Base-by-base conservation (phyloP, 2,797 vertebrate genomes). In the Cichlasoma orientale region DNA sequence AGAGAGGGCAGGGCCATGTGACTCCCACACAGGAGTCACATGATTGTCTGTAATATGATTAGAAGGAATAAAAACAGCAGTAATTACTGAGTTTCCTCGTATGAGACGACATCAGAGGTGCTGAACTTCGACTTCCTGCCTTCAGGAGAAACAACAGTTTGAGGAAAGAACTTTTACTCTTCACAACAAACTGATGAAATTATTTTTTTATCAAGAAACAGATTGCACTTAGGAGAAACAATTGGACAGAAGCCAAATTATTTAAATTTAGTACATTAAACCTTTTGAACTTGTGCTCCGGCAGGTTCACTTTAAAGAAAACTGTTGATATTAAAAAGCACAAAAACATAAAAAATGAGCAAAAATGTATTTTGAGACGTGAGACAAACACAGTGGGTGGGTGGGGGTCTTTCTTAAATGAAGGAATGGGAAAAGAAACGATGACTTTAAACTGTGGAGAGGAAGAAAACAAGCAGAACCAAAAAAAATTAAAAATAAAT, bases 21-120 rank as follows among this genome's bases (percentile, higher is more conserved):
- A 75, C 81, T 9, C 81, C 86, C 82, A 88, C 81, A 4, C 80
- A 78, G 58, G 71, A 74, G 75, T 84, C 78, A 80, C 23, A 52
- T 55, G 59, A 54, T 8, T 12, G 13, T 19, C 36, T 33, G 31
- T 77, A 70, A 73, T 31, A 21, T 41, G 50, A 72, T 75, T 44
- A 8, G 12, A 58, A 72, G 13, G 23, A 31, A 73, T 70, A 56
- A 36, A 82, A 44, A 77, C 13, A 18, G 0, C 13, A 36, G 25
- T 86, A 76, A 85, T 86, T 79, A 74, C 56, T 58, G 33, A 9
- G 4, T 72, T 72, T 82, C 56, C 44, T 79, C 27, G 1, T 25
- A 13, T 29, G 69, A 77, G 27, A 41, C 5, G 2, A 23, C 41
- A 53, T 61, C 53, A 75, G 56, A 44, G 29, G 5, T 7, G 69